Evolutionary conservation across 1,140 invertebrate genomes (phyloP).

Genomic region (Meloidogyne chitwoodi): DNA sequence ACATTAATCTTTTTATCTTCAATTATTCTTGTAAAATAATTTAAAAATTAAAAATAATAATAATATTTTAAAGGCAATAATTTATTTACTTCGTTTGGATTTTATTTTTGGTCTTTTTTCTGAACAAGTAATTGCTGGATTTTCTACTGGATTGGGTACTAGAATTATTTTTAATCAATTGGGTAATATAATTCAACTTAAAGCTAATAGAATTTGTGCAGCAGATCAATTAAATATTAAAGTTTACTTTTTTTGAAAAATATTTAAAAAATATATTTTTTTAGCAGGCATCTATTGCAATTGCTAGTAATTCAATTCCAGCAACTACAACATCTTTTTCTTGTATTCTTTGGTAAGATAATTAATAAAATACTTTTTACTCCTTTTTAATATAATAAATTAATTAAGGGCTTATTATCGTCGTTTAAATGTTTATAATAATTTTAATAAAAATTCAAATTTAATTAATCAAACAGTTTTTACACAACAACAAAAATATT

Average conservation of each 20-base stretch:
- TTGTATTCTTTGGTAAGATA: conserved; percentile 12
- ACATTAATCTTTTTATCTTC: conserved; percentile 30
- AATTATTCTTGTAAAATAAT: conserved; percentile 32
- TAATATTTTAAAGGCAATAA: conserved; percentile 26
- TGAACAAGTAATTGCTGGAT: conserved; percentile 36
- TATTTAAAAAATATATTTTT: not conserved
- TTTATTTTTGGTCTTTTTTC: conserved; percentile 35
- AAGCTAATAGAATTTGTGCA: conserved; percentile 4
- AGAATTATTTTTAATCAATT: conserved; percentile 39
- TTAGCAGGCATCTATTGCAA: not conserved
- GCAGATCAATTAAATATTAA: not conserved
- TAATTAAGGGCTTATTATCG: conserved; percentile 16
- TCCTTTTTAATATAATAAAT: not conserved
- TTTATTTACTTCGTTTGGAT: conserved; percentile 38
- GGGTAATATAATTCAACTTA: conserved; percentile 31
- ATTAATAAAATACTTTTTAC: not conserved
- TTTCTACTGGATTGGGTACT: conserved; percentile 35
- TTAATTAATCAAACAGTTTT: not conserved
- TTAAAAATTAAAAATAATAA: not conserved
- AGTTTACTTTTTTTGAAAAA: not conserved
- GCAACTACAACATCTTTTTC: conserved; percentile 2
- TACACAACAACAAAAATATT: not conserved
- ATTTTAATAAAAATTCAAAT: not conserved
- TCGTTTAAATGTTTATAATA: conserved; percentile 5
- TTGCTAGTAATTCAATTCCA: not conserved